A percentile compares a stretch with the other conserved stretches of the same genome.
These are phyloP conservation scores for Rotaria magnacalcarata DNA, from an alignment of 2,888 invertebrate genomes.

Conservation along the genomic window DNA sequence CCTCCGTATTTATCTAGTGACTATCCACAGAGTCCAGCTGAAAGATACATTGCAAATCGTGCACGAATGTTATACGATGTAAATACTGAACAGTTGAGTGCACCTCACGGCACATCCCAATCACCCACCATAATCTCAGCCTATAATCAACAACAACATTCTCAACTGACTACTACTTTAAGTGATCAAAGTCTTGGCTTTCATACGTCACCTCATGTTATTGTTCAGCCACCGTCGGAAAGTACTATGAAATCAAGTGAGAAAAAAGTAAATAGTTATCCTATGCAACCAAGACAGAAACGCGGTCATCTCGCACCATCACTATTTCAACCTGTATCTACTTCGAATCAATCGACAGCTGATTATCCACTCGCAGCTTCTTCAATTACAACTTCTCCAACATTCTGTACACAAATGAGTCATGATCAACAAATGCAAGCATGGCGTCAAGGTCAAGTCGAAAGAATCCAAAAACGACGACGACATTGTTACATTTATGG, in stretches of 20 bases:
- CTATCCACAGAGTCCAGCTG: constrained; percentile 20
- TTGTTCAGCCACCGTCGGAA: background rate
- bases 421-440: constrained; percentile 20
- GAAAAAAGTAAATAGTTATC: background rate
- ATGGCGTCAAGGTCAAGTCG: background rate
- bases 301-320: background rate
- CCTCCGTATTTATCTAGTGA: background rate
- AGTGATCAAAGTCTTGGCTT: background rate
- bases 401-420: constrained; percentile 13
- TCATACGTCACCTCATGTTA: background rate
- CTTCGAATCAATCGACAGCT: background rate
- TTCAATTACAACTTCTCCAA: background rate
- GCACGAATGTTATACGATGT: background rate
- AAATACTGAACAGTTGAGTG: background rate
- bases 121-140: background rate
- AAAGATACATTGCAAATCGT: constrained; percentile 12
- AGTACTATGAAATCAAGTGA: background rate
- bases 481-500: constrained; percentile 17
- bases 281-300: background rate
- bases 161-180: background rate
- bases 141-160: background rate
- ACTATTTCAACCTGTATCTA: background rate
- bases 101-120: background rate
- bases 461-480: background rate
- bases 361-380: background rate